Evolutionary conservation across 2,888 invertebrate genomes (phyloP), one percentile per base, ranked within the genome.

Genomic region (Thymelicus acteon): DNA sequence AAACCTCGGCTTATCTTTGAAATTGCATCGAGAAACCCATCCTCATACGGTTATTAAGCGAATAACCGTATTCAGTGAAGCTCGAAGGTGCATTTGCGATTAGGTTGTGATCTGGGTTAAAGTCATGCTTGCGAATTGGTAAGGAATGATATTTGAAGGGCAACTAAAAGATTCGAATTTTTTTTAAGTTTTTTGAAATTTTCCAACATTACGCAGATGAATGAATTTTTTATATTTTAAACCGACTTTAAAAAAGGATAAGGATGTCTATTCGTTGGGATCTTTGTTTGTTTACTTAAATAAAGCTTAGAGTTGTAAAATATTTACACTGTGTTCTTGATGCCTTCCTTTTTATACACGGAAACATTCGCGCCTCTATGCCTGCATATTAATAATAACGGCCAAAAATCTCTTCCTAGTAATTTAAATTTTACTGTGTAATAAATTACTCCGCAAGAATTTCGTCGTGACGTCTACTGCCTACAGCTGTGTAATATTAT

Each of bases 361-460:
- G 5, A 31, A 31, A 31, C 31, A 31, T 5, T 31, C 31, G 1
- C 31, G 31, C 13, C 31, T 48, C 31, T 15, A 67, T 67, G 6
- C 24, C 31, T 24, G 13, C 44, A 12, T 5, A 31, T 1, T 31
- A 31, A 13, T 13, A 31, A 31, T 31, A 57, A 57, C 10, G 31
- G 1, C 31, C 31, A 57, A 52, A 67, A 67, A 52, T 52, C 40
- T 31, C 60, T 12, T 8, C 52, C 13, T 52, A 37, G 15, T 19
- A n/a, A 66, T 66, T 67, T 67, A 60, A 67, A 67, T 67, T 60
- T 67, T 67, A 67, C 48, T 52, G 52, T 49, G 54, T 54, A 68
- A 62, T 68, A 68, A 68, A 68, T 68, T 68, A 44, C 68, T 24
- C 62, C 67, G 24, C 54, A 61, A 67, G 60, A 67, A 67, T 67